A percentile compares a stretch with the other conserved stretches of the same genome.
These are phyloP conservation scores for Orchestes rusci DNA, from an alignment of 2,888 invertebrate species.

Conservation along the genomic window DNA sequence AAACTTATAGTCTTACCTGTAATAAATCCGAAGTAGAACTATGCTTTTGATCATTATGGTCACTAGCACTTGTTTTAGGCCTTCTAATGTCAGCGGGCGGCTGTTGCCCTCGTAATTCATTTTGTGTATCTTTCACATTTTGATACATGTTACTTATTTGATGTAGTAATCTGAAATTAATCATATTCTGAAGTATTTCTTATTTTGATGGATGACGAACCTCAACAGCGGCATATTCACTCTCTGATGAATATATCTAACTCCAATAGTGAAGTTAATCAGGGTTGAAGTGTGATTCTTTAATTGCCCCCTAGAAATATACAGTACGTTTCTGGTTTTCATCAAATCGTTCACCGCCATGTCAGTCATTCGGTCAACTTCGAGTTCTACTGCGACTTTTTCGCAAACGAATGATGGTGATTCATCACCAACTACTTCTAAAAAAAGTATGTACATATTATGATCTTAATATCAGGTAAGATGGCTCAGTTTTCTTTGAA, in stretches of 20 bases:
- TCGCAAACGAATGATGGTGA: slow-evolving; percentile 90
- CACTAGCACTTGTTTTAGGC: slow-evolving; percentile 41
- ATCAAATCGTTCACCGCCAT: slow-evolving; percentile 81
- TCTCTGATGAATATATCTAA: slow-evolving; percentile 87
- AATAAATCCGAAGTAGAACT: slow-evolving; percentile 47
- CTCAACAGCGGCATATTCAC: slow-evolving; percentile 90
- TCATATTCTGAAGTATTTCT: no score
- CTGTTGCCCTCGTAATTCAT: slow-evolving; percentile 77
- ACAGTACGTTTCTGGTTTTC: slow-evolving; percentile 75
- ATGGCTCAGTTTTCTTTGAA: no score
- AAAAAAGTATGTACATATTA: not conserved
- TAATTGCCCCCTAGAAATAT: slow-evolving; percentile 78
- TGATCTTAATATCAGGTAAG: not conserved
- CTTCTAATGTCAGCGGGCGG: slow-evolving; percentile 42
- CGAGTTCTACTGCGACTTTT: slow-evolving; percentile 81
- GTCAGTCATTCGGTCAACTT: slow-evolving; percentile 83
- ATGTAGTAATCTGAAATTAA: slow-evolving; percentile 69
- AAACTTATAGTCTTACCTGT: slow-evolving; percentile 25
- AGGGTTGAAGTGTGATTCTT: slow-evolving; percentile 89
- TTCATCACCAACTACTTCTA: slow-evolving; percentile 49
- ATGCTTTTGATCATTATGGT: slow-evolving; percentile 49
- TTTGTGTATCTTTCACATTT: slow-evolving; percentile 91
- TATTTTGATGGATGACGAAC: no score
- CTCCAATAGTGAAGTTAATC: slow-evolving; percentile 74
- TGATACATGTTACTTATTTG: slow-evolving; percentile 98